A percentile compares a stretch with the other conserved stretches of the same genome.
Conservation (phyloP, 2,113 vertebrate genomes). For the Hypocryptadius cinnamomeus region DNA sequence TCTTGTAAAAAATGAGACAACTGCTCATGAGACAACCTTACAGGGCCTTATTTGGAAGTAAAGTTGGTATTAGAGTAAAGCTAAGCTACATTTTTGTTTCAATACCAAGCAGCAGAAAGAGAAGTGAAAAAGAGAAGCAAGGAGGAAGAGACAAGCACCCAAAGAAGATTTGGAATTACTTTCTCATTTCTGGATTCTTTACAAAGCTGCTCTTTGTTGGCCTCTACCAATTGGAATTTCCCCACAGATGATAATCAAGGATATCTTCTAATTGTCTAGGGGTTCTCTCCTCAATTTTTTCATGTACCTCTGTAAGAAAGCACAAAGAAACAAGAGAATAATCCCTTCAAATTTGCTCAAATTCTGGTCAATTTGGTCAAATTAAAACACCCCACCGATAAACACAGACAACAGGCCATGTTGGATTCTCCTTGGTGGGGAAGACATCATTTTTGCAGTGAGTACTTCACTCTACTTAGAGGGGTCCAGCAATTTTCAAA, state of each 20-base stretch:
- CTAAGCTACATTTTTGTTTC: not conserved
- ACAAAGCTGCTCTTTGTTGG: not conserved
- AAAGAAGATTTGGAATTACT: not conserved
- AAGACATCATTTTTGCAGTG: fast-evolving
- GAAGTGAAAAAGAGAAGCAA: not conserved
- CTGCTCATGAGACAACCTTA: not conserved
- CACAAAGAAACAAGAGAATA: not conserved
- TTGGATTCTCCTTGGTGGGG: not conserved
- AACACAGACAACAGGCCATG: not conserved
- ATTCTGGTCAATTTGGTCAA: not conserved
- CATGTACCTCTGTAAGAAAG: not conserved
- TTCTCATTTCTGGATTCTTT: not conserved
- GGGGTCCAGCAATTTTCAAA: not conserved
- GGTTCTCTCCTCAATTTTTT: not conserved
- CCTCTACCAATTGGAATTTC: not conserved
- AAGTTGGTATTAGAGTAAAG: not conserved
- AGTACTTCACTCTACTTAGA: not conserved
- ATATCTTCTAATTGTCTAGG: not conserved
- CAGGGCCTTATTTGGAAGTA: not conserved
- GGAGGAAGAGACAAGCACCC: not conserved
- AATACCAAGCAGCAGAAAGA: not conserved
- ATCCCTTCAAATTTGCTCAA: not conserved
- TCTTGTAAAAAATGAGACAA: not conserved
- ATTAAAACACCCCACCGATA: not conserved
- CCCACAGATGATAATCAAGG: not conserved